Conservation (phyloP, 1,140 invertebrate species). For the Papilio xuthus region DNA sequence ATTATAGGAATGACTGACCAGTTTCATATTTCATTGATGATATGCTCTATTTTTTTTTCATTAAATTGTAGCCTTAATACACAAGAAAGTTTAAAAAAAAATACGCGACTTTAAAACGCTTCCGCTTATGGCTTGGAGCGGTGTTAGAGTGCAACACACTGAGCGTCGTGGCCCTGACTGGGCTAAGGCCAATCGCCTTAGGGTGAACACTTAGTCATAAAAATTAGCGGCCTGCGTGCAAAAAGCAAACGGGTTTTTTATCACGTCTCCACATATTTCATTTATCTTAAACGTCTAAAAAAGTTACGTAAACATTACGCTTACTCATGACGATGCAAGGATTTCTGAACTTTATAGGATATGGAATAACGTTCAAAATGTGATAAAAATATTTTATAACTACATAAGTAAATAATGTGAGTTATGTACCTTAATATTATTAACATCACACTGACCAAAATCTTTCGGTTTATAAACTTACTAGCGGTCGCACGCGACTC, state of each 20-base stretch:
- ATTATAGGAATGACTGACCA: too few relatives aligned
- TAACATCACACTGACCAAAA: neutral
- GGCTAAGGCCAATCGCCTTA: constrained; percentile 64
- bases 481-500: too few relatives aligned
- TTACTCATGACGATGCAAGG: neutral
- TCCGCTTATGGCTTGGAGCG: constrained; percentile 39
- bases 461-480: neutral
- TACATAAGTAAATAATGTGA: neutral
- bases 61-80: too few relatives aligned
- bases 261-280: constrained; percentile 37
- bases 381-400: neutral
- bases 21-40: too few relatives aligned
- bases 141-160: constrained; percentile 58
- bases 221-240: constrained; percentile 41
- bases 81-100: neutral
- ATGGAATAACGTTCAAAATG: neutral
- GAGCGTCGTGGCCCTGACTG: constrained; percentile 58
- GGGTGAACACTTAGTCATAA: constrained; percentile 56
- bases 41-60: too few relatives aligned
- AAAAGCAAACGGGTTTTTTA: constrained; percentile 39
- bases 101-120: constrained; percentile 40
- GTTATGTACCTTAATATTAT: neutral
- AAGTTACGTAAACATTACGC: constrained; percentile 28
- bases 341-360: neutral
- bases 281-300: constrained; percentile 32